Evolutionary conservation across 1,140 invertebrate genomes (phyloP).

Genomic region (Archegozetes longisetosus): DNA sequence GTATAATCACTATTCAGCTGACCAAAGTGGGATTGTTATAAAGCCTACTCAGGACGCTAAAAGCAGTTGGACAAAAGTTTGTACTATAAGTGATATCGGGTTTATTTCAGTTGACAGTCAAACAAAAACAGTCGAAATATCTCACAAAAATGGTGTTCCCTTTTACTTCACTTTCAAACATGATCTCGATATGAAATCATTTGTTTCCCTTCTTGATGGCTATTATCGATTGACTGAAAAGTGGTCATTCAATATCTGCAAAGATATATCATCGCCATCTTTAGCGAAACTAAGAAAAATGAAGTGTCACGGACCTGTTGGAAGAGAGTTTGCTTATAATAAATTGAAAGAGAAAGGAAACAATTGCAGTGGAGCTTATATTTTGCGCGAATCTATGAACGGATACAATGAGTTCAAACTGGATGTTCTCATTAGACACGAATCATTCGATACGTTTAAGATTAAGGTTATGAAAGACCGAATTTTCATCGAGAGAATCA

Average conservation of each 20-base stretch:
- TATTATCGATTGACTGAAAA: slow-evolving; percentile 71
- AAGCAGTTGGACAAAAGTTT: slow-evolving; percentile 46
- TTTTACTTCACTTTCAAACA: slow-evolving; percentile 46
- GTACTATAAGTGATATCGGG: slow-evolving; percentile 62
- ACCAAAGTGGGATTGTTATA: background rate
- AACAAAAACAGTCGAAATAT: slow-evolving; percentile 49
- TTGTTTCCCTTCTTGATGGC: slow-evolving; percentile 64
- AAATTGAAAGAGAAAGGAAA: slow-evolving; percentile 59
- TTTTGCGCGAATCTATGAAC: slow-evolving; percentile 59
- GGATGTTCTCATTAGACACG: background rate
- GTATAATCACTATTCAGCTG: background rate
- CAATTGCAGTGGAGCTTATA: slow-evolving; percentile 54
- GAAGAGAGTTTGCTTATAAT: slow-evolving; percentile 54
- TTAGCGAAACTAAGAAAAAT: slow-evolving; percentile 48
- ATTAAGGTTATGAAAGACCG: background rate
- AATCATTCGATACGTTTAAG: background rate
- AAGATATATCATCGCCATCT: slow-evolving; percentile 55
- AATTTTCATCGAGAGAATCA: background rate
- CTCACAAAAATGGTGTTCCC: slow-evolving; percentile 55
- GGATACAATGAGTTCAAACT: slow-evolving; percentile 45
- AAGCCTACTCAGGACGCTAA: background rate
- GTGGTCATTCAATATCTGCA: slow-evolving; percentile 77
- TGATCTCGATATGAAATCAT: slow-evolving; percentile 46
- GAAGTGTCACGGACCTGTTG: slow-evolving; percentile 74
- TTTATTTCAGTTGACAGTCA: slow-evolving; percentile 50